Evolutionary conservation across 30 jellyfish, hydroid and myxozoan genomes (phyloP).

Genomic region (Hydractinia echinata): DNA sequence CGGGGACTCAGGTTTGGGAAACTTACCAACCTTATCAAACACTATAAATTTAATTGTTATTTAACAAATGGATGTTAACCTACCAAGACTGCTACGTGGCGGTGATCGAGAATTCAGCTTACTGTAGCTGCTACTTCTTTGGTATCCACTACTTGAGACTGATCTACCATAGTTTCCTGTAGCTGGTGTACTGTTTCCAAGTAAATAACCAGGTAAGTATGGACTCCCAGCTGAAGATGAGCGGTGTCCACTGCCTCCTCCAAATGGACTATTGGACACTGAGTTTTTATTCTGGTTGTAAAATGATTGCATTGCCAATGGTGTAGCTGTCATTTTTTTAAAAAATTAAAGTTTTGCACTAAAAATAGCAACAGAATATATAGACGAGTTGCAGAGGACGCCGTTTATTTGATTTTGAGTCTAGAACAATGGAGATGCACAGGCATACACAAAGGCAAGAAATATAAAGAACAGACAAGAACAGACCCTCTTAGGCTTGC

Average conservation of each 20-base stretch:
- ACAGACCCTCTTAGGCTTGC: no score
- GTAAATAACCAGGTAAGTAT: constrained; percentile 31
- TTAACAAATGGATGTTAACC: background rate
- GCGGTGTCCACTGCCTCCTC: background rate
- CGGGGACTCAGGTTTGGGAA: no score
- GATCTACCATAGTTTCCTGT: constrained; percentile 1
- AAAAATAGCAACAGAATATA: no score
- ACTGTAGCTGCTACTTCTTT: background rate
- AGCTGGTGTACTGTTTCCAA: constrained; percentile 24
- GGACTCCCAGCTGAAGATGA: constrained; percentile 29
- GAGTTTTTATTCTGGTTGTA: background rate
- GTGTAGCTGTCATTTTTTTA: constrained; percentile 3
- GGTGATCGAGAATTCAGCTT: constrained; percentile 1
- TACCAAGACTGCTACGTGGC: background rate
- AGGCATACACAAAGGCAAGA: no score
- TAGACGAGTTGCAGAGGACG: no score
- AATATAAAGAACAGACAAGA: no score
- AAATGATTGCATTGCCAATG: constrained; percentile 13
- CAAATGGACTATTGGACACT: no score
- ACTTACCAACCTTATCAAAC: no score
- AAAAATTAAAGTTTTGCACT: no score
- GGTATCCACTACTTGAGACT: background rate
- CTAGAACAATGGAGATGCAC: no score
- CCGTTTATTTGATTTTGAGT: no score
- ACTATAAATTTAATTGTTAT: background rate